phyloP scores from a whole-genome alignment of 2,797 vertebrate species.

The Picus viridis region DNA sequence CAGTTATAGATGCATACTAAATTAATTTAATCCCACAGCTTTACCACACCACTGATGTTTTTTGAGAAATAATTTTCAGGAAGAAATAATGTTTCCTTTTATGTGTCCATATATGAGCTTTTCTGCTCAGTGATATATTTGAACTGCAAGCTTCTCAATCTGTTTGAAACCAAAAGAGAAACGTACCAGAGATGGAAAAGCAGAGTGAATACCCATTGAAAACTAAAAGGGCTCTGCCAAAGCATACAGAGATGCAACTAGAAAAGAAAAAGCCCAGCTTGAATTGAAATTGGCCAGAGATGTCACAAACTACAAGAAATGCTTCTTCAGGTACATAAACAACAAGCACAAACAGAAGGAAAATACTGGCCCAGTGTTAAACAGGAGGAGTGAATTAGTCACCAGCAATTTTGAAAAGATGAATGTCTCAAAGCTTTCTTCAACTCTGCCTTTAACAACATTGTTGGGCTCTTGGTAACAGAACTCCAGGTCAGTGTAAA shows the following conservation, averaged over 20 bases:
- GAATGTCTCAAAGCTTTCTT: not conserved
- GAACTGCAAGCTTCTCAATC: not conserved
- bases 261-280: not conserved
- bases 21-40: slow-evolving; percentile 66
- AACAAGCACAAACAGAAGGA: not conserved
- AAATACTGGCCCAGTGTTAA: not conserved
- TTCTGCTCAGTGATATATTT: not conserved
- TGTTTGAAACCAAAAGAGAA: not conserved
- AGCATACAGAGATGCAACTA: not conserved
- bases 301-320: not conserved
- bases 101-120: not conserved
- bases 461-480: not conserved
- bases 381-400: not conserved
- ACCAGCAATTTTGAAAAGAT: not conserved
- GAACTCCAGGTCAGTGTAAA: not conserved
- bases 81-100: not conserved
- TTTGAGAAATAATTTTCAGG: slow-evolving; percentile 8
- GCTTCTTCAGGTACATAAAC: not conserved
- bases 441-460: not conserved
- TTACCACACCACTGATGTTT: slow-evolving; percentile 18
- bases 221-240: not conserved
- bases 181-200: not conserved
- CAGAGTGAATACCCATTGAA: not conserved
- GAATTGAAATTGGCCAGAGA: not conserved
- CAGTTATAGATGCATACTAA: slow-evolving; percentile 29